Evolutionary conservation across 2,113 vertebrate species (phyloP), one percentile per base, ranked within the genome.

Genomic region (Zingel zingel): DNA sequence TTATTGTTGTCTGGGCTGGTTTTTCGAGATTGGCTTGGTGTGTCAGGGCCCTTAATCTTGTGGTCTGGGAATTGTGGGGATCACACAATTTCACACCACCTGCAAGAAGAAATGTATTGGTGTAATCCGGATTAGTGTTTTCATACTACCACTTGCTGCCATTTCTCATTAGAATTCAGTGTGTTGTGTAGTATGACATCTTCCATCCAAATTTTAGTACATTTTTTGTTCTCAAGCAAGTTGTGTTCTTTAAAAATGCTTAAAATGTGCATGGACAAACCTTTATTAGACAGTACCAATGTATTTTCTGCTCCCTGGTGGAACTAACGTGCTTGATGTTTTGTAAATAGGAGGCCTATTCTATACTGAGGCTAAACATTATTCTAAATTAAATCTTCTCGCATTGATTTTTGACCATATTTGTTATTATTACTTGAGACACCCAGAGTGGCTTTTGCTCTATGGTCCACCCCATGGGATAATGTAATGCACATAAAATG

Each of bases 61-160:
- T 78, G 75, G 82, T 79, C 30, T 76, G 61, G 80, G 82, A 88
- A 79, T 78, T 86, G 79, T 81, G 45, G 45, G 65, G 88, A 74
- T 88, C 84, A 66, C 12, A 50, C 77, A 88, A 86, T 91, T 92
- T 91, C 88, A 90, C 82, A 86, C 79, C 81, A 91, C 88, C 88
- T 90, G 77, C 58, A 70, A 85, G 48, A 69, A 71, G 66, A 88
- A 89, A 86, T 6, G 4, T 81, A 81, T 25, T 84, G 73, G 69
- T 83, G 86, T 91, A 89, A 92, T 92, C 85, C 84, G 80, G 89
- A 85, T 92, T 91, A 91, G 86, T 21, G 71, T 67, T 43, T 43
- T 81, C 75, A 74, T 43, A 78, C 56, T 43, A 27, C 59, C 56
- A 33, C 87, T 47, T 84, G 80, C 72, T 82, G 57, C 43, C 36